Evolutionary conservation across 2,888 invertebrate genomes (phyloP).

Genomic region (Conus canariensis): DNA sequence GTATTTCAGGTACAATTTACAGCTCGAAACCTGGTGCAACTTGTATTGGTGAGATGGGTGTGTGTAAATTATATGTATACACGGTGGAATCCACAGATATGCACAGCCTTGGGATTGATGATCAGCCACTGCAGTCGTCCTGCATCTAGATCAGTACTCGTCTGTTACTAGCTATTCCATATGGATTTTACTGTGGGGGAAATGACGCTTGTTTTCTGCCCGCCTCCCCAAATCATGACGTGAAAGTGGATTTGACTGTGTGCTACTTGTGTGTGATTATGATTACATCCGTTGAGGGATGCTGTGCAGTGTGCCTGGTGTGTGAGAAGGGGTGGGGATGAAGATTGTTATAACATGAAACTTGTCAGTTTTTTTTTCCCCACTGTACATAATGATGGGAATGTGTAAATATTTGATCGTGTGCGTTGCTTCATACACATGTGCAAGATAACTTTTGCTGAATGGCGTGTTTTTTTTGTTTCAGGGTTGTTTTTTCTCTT

Average conservation of each 20-base stretch:
- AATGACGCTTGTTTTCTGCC: too few relatives aligned
- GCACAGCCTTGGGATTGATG: not conserved
- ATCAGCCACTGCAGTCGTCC: too few relatives aligned
- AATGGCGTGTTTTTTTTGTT: not conserved
- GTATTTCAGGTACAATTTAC: not conserved
- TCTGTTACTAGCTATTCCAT: not conserved
- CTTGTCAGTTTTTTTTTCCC: not conserved
- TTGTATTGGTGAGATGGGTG: not conserved
- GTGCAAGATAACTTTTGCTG: not conserved
- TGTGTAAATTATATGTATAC: not conserved
- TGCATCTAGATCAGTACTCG: not conserved
- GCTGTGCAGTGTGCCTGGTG: not conserved
- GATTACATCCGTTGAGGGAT: not conserved
- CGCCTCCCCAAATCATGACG: not conserved
- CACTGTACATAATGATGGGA: not conserved
- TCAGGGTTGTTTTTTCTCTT: not conserved
- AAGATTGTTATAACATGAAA: not conserved
- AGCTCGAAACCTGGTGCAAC: not conserved
- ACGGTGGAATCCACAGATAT: not conserved
- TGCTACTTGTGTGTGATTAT: not conserved
- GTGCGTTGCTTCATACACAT: constrained; percentile 13
- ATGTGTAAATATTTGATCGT: constrained; percentile 4
- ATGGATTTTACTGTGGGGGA: too few relatives aligned
- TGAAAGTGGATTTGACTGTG: not conserved
- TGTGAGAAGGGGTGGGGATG: not conserved